phyloP scores from a whole-genome alignment of 53 echinoderm and acorn worm genomes.

The Zoroaster sp. region DNA sequence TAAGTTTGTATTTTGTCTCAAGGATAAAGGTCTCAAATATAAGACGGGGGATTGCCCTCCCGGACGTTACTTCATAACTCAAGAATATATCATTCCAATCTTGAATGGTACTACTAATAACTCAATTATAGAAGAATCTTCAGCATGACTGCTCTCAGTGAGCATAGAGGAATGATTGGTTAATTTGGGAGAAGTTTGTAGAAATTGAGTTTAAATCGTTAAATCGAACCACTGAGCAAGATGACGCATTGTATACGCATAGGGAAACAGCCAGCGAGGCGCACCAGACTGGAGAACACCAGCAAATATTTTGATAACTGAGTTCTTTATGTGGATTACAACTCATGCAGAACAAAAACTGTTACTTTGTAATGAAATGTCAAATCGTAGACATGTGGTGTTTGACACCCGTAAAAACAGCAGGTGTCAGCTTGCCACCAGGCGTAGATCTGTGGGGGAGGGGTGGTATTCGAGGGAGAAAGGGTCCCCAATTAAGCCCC shows the following conservation, averaged over 20 bases:
- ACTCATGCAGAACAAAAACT: too few relatives aligned
- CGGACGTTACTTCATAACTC: neutral
- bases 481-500: neutral
- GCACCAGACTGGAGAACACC: neutral
- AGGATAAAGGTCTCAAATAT: constrained; percentile 22
- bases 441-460: neutral
- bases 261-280: neutral
- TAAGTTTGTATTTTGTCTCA: neutral
- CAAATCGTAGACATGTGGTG: neutral
- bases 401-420: neutral
- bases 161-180: neutral
- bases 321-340: neutral
- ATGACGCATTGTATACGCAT: neutral
- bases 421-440: neutral
- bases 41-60: neutral
- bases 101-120: neutral
- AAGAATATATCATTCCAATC: neutral
- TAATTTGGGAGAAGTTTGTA: constrained; percentile 6
- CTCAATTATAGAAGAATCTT: constrained; percentile 7
- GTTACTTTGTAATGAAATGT: neutral
- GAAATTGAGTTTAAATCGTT: constrained; percentile 47
- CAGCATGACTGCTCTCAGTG: neutral
- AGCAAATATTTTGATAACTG: neutral
- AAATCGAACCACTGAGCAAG: neutral
- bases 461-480: neutral